Conservation (phyloP, 2,797 vertebrate genomes). For the Arctocebus calabarensis region DNA sequence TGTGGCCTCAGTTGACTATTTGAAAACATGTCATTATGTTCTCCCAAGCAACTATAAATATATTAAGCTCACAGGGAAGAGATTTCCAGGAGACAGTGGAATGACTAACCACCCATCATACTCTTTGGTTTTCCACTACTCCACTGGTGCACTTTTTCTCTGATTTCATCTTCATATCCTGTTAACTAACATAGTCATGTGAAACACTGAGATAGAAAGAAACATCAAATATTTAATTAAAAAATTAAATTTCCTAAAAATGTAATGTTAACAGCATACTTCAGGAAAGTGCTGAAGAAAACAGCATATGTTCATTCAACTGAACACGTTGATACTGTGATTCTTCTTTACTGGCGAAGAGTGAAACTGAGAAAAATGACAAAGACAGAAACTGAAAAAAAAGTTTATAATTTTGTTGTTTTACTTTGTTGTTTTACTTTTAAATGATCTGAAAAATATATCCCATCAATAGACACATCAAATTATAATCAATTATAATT, state of each 20-base stretch:
- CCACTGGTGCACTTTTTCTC: background rate
- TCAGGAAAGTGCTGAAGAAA: background rate
- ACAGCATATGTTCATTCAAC: background rate
- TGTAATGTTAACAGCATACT: background rate
- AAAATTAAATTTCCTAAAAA: background rate
- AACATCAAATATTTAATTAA: background rate
- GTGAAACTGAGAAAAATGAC: background rate
- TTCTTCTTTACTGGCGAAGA: background rate
- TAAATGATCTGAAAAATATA: background rate
- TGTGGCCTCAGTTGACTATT: conserved; percentile 46
- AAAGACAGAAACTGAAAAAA: background rate
- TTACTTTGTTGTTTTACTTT: too few relatives aligned
- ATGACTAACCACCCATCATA: background rate
- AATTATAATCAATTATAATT: background rate
- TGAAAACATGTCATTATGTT: background rate
- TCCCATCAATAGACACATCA: background rate
- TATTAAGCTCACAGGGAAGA: background rate
- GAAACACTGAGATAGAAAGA: background rate
- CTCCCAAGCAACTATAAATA: background rate
- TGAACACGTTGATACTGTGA: background rate
- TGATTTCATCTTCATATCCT: background rate
- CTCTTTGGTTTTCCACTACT: background rate
- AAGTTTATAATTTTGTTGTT: background rate
- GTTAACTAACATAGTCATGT: background rate
- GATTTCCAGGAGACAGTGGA: background rate